phyloP scores from a whole-genome alignment of 2,113 vertebrate genomes.

The Pyrgilauda ruficollis region DNA sequence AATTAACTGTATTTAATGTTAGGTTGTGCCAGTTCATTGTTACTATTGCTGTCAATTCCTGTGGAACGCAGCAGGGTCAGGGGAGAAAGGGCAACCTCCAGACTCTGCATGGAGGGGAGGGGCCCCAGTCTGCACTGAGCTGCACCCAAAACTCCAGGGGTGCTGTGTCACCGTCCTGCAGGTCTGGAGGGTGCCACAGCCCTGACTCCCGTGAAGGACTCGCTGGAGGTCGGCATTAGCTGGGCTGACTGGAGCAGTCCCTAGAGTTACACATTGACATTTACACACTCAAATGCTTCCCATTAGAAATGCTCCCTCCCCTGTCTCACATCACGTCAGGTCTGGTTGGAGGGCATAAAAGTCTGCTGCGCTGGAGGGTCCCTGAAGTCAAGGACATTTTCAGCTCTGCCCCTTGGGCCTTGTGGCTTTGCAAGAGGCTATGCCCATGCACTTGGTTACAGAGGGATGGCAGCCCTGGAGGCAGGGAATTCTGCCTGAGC shows the following conservation, averaged over 20 bases:
- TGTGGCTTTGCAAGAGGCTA: not conserved
- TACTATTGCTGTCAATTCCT: not conserved
- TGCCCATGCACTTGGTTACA: too few relatives aligned
- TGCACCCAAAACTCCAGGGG: not conserved
- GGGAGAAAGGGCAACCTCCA: not conserved
- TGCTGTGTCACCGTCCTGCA: not conserved
- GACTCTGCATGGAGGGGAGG: not conserved
- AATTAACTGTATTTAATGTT: not conserved
- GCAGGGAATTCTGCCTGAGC: not conserved
- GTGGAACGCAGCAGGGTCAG: not conserved
- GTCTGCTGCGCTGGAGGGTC: not conserved
- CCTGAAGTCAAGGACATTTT: not conserved
- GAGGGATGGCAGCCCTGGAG: not conserved
- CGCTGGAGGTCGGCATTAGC: fast-evolving
- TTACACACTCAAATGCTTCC: not conserved
- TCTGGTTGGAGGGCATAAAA: not conserved
- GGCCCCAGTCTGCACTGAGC: not conserved
- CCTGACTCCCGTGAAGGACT: not conserved
- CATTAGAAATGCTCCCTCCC: not conserved
- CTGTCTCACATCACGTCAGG: not conserved
- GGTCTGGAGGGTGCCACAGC: not conserved
- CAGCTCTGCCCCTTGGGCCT: not conserved
- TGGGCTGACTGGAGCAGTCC: not conserved
- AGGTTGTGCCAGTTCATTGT: not conserved
- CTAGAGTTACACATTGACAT: not conserved